Base-by-base conservation (phyloP, 2,113 vertebrate genomes). In the Mionectes macconnelli region DNA sequence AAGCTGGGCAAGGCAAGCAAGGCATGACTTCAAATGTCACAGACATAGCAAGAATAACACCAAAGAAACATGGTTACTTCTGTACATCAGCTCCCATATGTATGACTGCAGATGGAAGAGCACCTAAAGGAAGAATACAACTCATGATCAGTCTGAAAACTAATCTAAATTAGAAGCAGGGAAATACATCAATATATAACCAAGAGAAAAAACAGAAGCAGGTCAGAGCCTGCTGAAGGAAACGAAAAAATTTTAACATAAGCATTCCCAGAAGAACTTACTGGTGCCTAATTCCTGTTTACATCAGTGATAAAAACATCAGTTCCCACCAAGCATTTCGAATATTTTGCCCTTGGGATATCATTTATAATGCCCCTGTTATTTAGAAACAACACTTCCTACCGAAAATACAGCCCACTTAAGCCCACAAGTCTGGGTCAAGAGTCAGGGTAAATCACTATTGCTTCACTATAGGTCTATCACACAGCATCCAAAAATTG, bases 281-380 rank as follows among this genome's bases (percentile, higher is more conserved):
- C 47, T 92, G 76, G 63, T 86, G 64, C 93, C 83, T 95, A 94
- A 93, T 70, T 95, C 90, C 85, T 91, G 88, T 78, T 97, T 93
- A 90, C 79, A 92, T 92, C 90, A 74, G 82, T 77, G 87, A 80
- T 74, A 85, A 96, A 92, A 94, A 83, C 52, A 93, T 77, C 75
- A 88, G 47, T 60, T 92, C 68, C 72, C 52, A 94, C 64, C 76
- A 74, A 59, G 52, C 76, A 84, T 94, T 97, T 84, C 64, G 67
- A 94, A 90, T 93, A 96, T 90, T 85, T 86, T 86, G 72, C 90
- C 95, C 94, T 86, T 92, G 91, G 90, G 96, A 95, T 94, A 94
- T 81, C 25, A 90, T 94, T 94, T 89, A 88, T 95, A 93, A 94
- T 81, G 93, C 81, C 74, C 85, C 92, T 88, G 83, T 94, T 94